These are phyloP conservation scores for Ianthella basta DNA, from an alignment of 37 sponge, comb jelly and placozoan species.

Conservation along the genomic window DNA sequence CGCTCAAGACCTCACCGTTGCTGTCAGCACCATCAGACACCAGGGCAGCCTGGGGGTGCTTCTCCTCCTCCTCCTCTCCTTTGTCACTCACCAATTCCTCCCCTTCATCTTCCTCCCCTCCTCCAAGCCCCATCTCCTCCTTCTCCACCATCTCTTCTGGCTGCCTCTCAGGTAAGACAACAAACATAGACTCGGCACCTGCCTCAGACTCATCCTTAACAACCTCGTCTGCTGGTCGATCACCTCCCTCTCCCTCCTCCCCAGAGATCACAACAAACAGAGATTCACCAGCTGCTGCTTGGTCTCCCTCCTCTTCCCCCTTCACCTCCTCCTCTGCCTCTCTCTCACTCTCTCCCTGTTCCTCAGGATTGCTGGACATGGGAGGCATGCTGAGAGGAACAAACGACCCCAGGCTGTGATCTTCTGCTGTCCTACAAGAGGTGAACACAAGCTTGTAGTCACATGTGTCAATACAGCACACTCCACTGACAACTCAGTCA, in stretches of 20 bases:
- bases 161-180: neutral
- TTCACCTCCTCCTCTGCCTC: neutral
- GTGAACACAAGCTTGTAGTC: neutral
- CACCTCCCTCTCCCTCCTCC: neutral
- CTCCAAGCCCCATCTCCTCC: neutral
- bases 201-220: neutral
- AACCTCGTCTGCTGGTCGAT: neutral
- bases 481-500: constrained; percentile 27
- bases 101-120: neutral
- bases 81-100: neutral
- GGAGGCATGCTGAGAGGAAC: neutral
- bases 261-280: neutral
- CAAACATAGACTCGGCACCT: neutral
- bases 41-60: neutral
- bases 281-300: neutral
- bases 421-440: too few species aligned
- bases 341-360: neutral
- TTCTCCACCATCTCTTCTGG: neutral
- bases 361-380: neutral
- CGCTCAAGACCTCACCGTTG: constrained; percentile 16
- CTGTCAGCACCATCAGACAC: constrained; percentile 3
- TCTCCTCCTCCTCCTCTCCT: constrained; percentile 1
- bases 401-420: neutral
- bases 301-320: neutral
- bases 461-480: too few species aligned